These are phyloP conservation scores for Eupithecia vulgata DNA, from an alignment of 2,888 invertebrate genomes.

Conservation along the genomic window DNA sequence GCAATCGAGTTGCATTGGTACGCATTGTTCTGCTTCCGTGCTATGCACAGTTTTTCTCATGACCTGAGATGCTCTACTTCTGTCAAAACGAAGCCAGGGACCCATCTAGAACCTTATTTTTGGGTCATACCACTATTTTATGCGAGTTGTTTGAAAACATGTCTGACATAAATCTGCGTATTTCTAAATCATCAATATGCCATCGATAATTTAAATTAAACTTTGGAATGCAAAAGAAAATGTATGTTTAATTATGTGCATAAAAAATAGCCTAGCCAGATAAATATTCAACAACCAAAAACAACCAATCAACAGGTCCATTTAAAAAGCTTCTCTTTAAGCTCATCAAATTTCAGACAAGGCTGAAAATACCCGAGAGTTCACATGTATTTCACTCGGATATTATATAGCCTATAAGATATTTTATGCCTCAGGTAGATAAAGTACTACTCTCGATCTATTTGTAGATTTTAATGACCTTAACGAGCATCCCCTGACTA, in stretches of 20 bases:
- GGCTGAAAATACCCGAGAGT: not conserved
- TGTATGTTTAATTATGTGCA: not conserved
- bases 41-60: slow-evolving; percentile 36
- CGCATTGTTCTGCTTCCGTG: slow-evolving; percentile 40
- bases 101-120: slow-evolving; percentile 12
- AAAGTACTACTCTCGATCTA: not conserved
- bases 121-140: not conserved
- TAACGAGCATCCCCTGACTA: not conserved
- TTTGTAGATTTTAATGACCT: not conserved
- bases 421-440: not conserved
- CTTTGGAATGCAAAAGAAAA: not conserved
- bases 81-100: slow-evolving; percentile 18
- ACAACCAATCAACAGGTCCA: not conserved
- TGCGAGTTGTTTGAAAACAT: not conserved
- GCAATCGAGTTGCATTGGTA: slow-evolving; percentile 31
- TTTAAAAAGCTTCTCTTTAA: not conserved
- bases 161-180: not conserved
- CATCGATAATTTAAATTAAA: not conserved
- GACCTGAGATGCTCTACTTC: slow-evolving; percentile 37
- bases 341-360: not conserved
- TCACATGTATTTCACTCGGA: not conserved
- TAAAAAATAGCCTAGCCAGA: not conserved
- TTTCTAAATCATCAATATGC: not conserved
- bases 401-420: not conserved
- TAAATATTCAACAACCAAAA: no score